Conservation (phyloP, 2,888 invertebrate genomes). For the Cyaniris semiargus region DNA sequence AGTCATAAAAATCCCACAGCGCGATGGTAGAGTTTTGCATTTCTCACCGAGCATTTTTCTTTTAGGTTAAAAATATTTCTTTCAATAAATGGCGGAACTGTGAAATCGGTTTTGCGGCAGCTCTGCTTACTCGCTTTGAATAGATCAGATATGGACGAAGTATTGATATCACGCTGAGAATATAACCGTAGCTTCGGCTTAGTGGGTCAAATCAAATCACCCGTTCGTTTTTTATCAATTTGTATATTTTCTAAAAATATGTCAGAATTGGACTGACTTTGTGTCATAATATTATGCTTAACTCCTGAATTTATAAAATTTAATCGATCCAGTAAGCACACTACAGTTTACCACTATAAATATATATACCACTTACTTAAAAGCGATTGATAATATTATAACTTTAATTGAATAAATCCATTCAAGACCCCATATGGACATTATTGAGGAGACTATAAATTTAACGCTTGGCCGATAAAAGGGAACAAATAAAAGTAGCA, state of each 20-base stretch:
- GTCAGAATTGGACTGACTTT: neutral
- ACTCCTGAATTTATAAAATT: neutral
- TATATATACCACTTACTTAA: neutral
- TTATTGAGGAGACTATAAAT: constrained; percentile 26
- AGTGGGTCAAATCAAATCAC: constrained; percentile 1
- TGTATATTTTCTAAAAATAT: neutral
- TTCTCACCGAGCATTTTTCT: neutral
- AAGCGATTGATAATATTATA: neutral
- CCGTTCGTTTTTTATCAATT: neutral
- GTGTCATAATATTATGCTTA: neutral
- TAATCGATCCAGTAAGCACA: neutral
- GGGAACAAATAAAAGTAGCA: constrained; percentile 32
- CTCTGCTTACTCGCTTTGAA: constrained; percentile 3
- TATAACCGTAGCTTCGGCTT: neutral
- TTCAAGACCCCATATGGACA: constrained; percentile 18
- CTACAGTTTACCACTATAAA: too few species aligned
- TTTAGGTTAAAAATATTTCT: neutral
- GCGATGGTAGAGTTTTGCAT: neutral
- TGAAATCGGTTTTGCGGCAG: neutral
- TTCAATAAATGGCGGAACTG: neutral
- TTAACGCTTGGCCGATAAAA: constrained; percentile 33
- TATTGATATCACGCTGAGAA: neutral
- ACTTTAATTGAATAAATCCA: constrained; percentile 10
- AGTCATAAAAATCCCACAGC: neutral
- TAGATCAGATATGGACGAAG: neutral